Base-by-base conservation (phyloP, 2,113 vertebrate genomes). In the Lophotis ruficrista region DNA sequence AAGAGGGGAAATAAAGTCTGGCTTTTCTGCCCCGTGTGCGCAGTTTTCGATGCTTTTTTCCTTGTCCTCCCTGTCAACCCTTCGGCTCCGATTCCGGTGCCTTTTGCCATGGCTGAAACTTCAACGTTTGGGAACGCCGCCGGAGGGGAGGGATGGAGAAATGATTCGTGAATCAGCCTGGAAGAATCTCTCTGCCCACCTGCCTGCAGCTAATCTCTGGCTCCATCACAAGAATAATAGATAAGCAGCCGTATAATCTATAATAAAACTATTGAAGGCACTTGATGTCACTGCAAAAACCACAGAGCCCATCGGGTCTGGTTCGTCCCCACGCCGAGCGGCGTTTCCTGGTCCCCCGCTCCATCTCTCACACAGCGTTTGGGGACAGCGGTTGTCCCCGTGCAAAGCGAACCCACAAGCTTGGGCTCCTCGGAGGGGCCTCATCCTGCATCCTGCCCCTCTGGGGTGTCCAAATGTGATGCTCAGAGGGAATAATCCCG, bases 151-250 rank as follows among this genome's bases (percentile, higher is more conserved):
- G 80, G 72, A 69, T 62, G 68, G 90, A 79, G 92, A 96, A 94
- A 89, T 0, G 3, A 10, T 10, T 61, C 28, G 3, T 95, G 93
- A 97, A 94, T 94, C 94, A 92, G 84, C 65, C 80, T 58, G 57
- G 91, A 96, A 66, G 77, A 97, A 97, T 92, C 94, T 86, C 70
- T 78, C 85, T 78, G 81, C 77, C 71, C 64, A 61, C 78, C 85
- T 82, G 86, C 91, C 94, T 70, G 75, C 38, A 86, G 70, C 86
- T 96, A 94, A 96, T 96, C 97, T 90, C 92, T 96, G 96, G 82
- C 95, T 97, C 25, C 82, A 95, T 92, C 89, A 33, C 95, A 96
- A 97, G 91, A 96, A 92, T 84, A 97, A 96, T 81, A 96, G 94
- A 96, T 84, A 83, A 93, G 96, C 65, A 78, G 79, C 65, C 37